Conservation (phyloP, 2,797 vertebrate species). For the Myioborus miniatus region DNA sequence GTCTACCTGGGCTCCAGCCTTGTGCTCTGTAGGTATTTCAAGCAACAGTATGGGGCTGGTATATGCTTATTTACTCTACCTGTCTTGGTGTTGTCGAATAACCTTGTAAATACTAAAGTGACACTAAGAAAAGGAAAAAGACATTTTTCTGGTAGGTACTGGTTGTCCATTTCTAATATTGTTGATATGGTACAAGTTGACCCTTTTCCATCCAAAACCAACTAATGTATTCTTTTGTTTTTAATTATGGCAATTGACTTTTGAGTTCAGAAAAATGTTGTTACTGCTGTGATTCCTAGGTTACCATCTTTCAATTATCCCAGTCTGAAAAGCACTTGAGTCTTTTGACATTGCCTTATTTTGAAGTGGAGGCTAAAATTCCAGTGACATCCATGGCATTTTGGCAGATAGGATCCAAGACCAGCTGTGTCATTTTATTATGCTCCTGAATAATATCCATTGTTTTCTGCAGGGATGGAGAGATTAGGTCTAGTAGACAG, state of each 20-base stretch:
- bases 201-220: neutral
- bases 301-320: neutral
- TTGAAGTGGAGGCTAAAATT: neutral
- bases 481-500: neutral
- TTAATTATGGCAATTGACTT: neutral
- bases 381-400: neutral
- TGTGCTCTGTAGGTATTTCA: neutral
- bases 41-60: neutral
- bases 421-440: neutral
- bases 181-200: neutral
- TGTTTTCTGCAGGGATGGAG: neutral
- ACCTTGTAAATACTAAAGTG: neutral
- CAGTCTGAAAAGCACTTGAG: neutral
- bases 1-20: neutral
- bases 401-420: neutral
- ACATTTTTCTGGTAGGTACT: neutral
- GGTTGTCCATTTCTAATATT: neutral
- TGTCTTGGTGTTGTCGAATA: neutral
- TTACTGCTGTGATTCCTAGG: neutral
- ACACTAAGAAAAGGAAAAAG: neutral
- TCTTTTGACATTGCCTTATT: neutral
- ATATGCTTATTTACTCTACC: neutral
- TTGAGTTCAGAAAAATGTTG: neutral
- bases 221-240: neutral
- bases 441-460: neutral